These are phyloP conservation scores for Leptoteleia sp. DNA, from an alignment of 1,140 invertebrate genomes.

Conservation along the genomic window DNA sequence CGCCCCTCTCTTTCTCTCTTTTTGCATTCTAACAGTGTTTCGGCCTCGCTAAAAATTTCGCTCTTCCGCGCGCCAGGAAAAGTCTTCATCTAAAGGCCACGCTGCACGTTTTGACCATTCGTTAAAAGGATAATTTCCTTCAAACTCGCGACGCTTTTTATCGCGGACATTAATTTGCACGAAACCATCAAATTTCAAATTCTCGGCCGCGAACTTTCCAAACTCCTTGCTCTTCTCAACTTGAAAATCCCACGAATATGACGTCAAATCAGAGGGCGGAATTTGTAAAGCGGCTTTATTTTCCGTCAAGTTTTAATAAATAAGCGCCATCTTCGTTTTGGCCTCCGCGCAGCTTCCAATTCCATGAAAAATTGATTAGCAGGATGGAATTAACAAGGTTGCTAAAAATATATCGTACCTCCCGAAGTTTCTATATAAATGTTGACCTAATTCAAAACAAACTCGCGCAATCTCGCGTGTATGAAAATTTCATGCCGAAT, in stretches of 20 bases:
- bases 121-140: no score
- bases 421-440: constrained; percentile 26
- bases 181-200: no score
- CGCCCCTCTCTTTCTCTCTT: no score
- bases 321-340: background rate
- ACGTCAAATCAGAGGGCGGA: no score
- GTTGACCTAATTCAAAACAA: constrained; percentile 34
- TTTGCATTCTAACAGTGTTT: background rate
- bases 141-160: no score
- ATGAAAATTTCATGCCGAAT: constrained; percentile 37
- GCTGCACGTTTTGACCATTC: no score
- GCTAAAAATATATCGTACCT: constrained; percentile 14
- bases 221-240: no score
- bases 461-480: constrained; percentile 13
- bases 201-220: no score
- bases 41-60: constrained; percentile 18
- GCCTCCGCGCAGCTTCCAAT: background rate
- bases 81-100: background rate
- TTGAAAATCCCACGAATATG: no score
- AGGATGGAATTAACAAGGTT: constrained; percentile 13
- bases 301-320: background rate
- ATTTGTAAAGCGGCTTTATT: no score
- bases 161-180: no score
- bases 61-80: background rate
- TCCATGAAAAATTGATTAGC: constrained; percentile 17